A percentile compares a stretch with the other conserved stretches of the same genome.
These are phyloP conservation scores for Allophyes oxyacanthae DNA, from an alignment of 2,888 invertebrate genomes.

Conservation along the genomic window DNA sequence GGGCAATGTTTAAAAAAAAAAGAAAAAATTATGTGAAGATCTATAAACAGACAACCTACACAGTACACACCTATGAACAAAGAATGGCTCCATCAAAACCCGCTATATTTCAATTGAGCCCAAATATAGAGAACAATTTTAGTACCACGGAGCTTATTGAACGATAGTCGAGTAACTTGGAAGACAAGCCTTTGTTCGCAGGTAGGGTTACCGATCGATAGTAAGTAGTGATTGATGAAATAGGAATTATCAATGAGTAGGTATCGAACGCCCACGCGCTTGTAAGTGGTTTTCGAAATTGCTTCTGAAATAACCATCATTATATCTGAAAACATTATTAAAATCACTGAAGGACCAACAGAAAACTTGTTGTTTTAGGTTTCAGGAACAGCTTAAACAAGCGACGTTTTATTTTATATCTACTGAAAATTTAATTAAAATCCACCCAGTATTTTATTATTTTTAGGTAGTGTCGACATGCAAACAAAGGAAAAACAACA, in stretches of 20 bases:
- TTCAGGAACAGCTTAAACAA: no score
- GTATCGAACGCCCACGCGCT: conserved; percentile 10
- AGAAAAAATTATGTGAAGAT: no score
- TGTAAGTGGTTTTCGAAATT: conserved; percentile 47
- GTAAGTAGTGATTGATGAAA: conserved; percentile 55
- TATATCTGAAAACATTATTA: conserved; percentile 34
- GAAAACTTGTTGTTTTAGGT: neutral
- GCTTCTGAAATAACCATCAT: conserved; percentile 47
- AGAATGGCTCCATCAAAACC: neutral
- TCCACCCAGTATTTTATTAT: no score
- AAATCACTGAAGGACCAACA: conserved; percentile 6
- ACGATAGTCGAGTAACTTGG: conserved; percentile 38
- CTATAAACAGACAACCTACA: no score
- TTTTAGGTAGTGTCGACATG: no score
- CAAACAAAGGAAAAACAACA: no score
- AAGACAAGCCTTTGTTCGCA: conserved; percentile 49
- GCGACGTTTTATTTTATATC: no score
- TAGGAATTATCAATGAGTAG: conserved; percentile 59
- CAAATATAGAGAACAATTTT: conserved; percentile 21
- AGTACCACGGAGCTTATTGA: conserved; percentile 54
- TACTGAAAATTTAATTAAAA: no score
- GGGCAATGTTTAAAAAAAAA: no score
- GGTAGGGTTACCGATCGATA: conserved; percentile 45
- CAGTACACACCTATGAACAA: no score
- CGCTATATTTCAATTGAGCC: conserved; percentile 33